Evolutionary conservation across 2,797 vertebrate species (phyloP), one percentile per base, ranked within the genome.

Genomic region (Rousettus madagascariensis): DNA sequence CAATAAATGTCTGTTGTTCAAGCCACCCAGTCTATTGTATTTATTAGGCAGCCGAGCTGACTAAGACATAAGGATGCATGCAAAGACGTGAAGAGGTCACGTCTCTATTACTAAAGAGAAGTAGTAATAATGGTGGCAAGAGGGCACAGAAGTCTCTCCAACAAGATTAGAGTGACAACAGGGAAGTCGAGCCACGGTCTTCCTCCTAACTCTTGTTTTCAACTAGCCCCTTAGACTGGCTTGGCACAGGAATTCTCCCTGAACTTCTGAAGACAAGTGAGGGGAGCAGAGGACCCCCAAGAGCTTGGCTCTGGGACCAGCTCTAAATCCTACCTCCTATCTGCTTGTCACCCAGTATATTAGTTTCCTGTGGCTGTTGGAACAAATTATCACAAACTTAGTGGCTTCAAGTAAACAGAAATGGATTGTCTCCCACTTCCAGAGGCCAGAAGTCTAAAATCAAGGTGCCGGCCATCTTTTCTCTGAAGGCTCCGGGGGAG

Each of bases 291-390:
- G 59, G 41, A 43, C 6, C 28, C 69, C 26, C 6, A 9, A 20
- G 2, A 53, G 16, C 24, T 26, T 26, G 30, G 55, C 16, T 53
- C 22, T 15, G 22, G 36, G 26, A 19, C 66, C 26, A n/a, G 41
- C 17, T 28, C 9, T 12, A 3, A 8, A 16, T 3, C 3, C n/a
- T 17, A 8, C 6, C 30, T 72, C 16, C 19, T 10, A 1, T 17
- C 85, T 77, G 75, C 53, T 4, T n/a, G 15, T 41, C 20, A 38
- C 11, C 36, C 61, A 19, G 28, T 51, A 1, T 6, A 1, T 30
- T 1, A 16, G 46, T 46, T 55, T 66, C n/a, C 55, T 53, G 9
- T 24, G 61, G 41, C 65, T 51, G 24, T 71, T 22, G 16, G n/a
- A 33, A 36, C 46, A 72, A 83, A 33, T 8, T 5, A 28, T 4